phyloP scores from a whole-genome alignment of 2,797 vertebrate genomes.

The Aeoliscus strigatus region DNA sequence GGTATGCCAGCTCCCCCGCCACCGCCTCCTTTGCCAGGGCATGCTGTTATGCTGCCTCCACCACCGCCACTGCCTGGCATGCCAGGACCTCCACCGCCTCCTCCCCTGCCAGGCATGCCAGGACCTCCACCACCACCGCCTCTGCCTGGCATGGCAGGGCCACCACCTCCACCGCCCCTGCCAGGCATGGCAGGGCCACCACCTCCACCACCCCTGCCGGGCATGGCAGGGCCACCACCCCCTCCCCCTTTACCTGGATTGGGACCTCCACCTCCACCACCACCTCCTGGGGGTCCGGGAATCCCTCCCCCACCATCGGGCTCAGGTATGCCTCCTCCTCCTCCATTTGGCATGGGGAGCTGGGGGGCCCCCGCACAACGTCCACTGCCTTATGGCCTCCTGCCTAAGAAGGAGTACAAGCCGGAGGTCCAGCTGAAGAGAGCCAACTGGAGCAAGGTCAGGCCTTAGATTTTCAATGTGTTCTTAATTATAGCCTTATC shows the following conservation, averaged over 20 bases:
- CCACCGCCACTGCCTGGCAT: constrained; percentile 41
- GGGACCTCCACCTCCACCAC: constrained; percentile 57
- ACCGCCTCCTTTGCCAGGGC: constrained; percentile 44
- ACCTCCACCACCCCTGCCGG: constrained; percentile 42
- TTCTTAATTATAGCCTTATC: too few species aligned
- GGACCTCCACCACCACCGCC: constrained; percentile 58
- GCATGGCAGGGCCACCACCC: constrained; percentile 48
- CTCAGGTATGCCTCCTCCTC: constrained; percentile 47
- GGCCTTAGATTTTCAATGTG: constrained; percentile 15
- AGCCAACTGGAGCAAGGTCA: constrained; percentile 87
- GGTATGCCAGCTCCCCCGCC: constrained; percentile 31
- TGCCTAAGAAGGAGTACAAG: constrained; percentile 82
- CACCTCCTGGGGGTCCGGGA: constrained; percentile 59
- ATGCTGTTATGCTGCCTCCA: constrained; percentile 35
- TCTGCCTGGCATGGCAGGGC: constrained; percentile 35
- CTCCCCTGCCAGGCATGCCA: constrained; percentile 44
- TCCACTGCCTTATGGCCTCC: constrained; percentile 75
- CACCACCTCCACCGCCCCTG: constrained; percentile 64
- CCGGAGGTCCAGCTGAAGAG: constrained; percentile 81
- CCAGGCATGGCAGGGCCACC: constrained; percentile 57
- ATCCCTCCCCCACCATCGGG: constrained; percentile 53
- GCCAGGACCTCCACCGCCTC: constrained; percentile 49
- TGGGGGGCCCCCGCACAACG: constrained; percentile 59
- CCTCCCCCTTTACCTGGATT: constrained; percentile 48
- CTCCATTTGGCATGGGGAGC: constrained; percentile 64